phyloP scores from a whole-genome alignment of 2,888 invertebrate species.

The Lomographa bimaculata region DNA sequence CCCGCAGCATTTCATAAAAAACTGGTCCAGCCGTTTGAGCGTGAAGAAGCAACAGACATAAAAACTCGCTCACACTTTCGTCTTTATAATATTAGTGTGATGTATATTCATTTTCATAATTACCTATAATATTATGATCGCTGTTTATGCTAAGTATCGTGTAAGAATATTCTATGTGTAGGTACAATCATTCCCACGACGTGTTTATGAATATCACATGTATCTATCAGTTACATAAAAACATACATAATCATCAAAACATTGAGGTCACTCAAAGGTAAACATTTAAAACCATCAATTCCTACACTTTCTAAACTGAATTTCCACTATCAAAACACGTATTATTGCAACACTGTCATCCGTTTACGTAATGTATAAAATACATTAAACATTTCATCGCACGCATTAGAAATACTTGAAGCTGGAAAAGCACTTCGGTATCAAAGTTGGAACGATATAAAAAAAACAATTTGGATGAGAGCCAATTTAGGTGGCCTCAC shows the following conservation, averaged over 20 bases:
- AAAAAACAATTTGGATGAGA: conserved; percentile 39
- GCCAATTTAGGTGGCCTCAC: conserved; percentile 28
- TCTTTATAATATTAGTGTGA: too few species aligned
- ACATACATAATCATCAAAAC: background rate
- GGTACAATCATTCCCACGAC: too few species aligned
- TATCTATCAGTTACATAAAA: conserved; percentile 1
- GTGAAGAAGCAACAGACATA: too few species aligned
- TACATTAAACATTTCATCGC: conserved; percentile 18
- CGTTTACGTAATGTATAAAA: conserved; percentile 19
- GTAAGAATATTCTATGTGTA: too few species aligned
- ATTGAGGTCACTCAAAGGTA: conserved; percentile 9
- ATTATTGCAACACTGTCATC: too few species aligned
- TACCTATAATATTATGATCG: too few species aligned
- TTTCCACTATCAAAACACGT: conserved; percentile 26
- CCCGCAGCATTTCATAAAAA: too few species aligned
- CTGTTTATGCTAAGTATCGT: too few species aligned
- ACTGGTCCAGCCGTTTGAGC: too few species aligned
- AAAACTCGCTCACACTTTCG: too few species aligned
- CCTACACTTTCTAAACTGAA: conserved; percentile 27
- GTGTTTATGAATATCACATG: too few species aligned
- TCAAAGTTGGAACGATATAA: conserved; percentile 16
- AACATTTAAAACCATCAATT: conserved; percentile 9
- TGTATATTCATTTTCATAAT: too few species aligned
- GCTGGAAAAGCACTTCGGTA: conserved; percentile 7
- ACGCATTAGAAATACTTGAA: conserved; percentile 18